Evolutionary conservation across 2,888 invertebrate genomes (phyloP).

Genomic region (Synanthedon tipuliformis): DNA sequence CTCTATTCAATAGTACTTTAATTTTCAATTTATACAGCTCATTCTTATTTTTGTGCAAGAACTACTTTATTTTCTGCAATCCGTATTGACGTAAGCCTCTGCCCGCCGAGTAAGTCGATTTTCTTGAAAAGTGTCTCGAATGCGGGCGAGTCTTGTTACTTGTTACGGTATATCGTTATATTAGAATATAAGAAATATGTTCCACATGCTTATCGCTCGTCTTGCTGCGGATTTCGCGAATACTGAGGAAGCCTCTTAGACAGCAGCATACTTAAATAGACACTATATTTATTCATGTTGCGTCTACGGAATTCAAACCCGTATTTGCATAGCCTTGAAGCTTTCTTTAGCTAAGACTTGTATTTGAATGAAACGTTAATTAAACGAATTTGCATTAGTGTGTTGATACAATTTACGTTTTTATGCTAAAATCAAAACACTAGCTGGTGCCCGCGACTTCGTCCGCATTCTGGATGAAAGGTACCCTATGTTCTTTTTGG

Average conservation of each 20-base stretch:
- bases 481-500: too few species aligned
- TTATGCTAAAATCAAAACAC: background rate
- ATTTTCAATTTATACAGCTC: background rate
- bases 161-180: background rate
- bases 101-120: slow-evolving; percentile 19
- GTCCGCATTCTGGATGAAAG: too few species aligned
- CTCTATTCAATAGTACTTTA: background rate
- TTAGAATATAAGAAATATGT: slow-evolving; percentile 4
- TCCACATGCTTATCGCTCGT: slow-evolving; percentile 12
- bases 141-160: slow-evolving; percentile 2
- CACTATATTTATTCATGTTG: background rate
- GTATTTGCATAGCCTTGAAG: background rate
- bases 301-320: background rate
- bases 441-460: too few species aligned
- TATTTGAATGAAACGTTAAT: background rate
- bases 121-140: slow-evolving; percentile 14
- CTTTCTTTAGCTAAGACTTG: background rate
- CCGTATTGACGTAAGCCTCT: slow-evolving; percentile 17
- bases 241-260: background rate
- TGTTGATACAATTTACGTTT: background rate
- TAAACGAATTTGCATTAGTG: background rate
- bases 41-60: background rate
- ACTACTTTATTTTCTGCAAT: slow-evolving; percentile 14
- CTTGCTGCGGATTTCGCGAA: slow-evolving; percentile 1
- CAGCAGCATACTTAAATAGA: background rate